Conservation (phyloP, 1,140 invertebrate genomes). For the Ptiloglossa arizonensis region DNA sequence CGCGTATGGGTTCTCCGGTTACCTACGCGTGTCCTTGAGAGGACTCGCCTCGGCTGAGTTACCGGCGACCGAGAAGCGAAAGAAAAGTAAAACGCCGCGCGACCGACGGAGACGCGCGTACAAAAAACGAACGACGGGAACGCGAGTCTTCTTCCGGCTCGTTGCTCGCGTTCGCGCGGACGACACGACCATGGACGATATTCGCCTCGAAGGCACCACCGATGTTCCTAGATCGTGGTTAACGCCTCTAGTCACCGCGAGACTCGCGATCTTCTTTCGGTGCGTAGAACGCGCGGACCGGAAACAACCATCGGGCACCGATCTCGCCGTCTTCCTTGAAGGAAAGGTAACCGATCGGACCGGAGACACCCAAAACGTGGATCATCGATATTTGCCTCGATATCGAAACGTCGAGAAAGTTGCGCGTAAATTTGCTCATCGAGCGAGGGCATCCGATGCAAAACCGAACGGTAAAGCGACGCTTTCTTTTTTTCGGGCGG, state of each 20-base stretch:
- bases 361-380: no score
- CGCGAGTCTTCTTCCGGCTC: slow-evolving; percentile 70
- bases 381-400: no score
- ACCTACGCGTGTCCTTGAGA: slow-evolving; percentile 77
- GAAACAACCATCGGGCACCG: no score
- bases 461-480: no score
- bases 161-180: slow-evolving; percentile 46
- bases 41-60: slow-evolving; percentile 61
- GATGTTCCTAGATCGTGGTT: neutral
- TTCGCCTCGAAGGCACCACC: no score
- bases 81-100: slow-evolving; percentile 20
- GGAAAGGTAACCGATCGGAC: no score
- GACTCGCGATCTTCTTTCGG: slow-evolving; percentile 7
- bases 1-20: slow-evolving; percentile 75
- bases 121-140: slow-evolving; percentile 40
- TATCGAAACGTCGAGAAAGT: slow-evolving; percentile 27
- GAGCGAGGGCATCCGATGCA: no score
- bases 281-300: no score
- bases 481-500: no score
- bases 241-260: slow-evolving; percentile 7
- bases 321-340: no score
- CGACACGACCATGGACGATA: slow-evolving; percentile 19
- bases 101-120: no score
- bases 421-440: no score
- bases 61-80: slow-evolving; percentile 43